Conservation (phyloP, 1,140 invertebrate genomes). For the Asobara japonica region DNA sequence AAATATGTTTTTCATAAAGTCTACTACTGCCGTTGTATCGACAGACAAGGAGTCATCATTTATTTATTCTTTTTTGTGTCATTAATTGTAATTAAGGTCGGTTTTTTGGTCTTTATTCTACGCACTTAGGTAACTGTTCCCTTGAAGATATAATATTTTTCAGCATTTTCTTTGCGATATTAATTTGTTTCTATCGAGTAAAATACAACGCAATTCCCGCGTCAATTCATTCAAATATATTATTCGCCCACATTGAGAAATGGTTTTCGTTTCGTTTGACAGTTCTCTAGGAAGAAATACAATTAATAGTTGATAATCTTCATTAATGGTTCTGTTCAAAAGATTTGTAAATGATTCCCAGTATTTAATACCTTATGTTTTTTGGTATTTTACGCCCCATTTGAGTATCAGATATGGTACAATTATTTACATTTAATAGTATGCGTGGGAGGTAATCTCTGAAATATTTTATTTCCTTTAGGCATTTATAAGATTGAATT, state of each 20-base stretch:
- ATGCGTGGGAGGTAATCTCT: not conserved
- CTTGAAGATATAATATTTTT: not conserved
- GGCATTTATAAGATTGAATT: not conserved
- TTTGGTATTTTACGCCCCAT: not conserved
- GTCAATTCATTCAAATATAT: not conserved
- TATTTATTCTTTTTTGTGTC: not conserved
- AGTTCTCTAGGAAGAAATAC: not conserved
- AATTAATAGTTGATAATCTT: not conserved
- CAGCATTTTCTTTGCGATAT: not conserved
- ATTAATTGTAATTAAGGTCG: slow-evolving; percentile 5
- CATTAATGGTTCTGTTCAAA: not conserved
- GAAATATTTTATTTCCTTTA: too few species aligned
- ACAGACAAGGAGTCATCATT: not conserved
- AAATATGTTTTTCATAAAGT: not conserved
- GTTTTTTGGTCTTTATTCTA: not conserved
- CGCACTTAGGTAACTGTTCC: not conserved
- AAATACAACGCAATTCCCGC: not conserved
- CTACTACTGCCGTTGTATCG: not conserved
- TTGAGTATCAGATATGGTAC: not conserved
- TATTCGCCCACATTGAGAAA: not conserved
- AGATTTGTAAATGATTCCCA: not conserved
- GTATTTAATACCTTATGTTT: not conserved
- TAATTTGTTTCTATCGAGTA: not conserved
- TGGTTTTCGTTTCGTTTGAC: not conserved
- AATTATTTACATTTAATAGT: slow-evolving; percentile 1